Percentiles rank a stretch among this genome's conserved stretches.
Conservation (phyloP, 2,888 invertebrate species). For the Perithous albicinctus region DNA sequence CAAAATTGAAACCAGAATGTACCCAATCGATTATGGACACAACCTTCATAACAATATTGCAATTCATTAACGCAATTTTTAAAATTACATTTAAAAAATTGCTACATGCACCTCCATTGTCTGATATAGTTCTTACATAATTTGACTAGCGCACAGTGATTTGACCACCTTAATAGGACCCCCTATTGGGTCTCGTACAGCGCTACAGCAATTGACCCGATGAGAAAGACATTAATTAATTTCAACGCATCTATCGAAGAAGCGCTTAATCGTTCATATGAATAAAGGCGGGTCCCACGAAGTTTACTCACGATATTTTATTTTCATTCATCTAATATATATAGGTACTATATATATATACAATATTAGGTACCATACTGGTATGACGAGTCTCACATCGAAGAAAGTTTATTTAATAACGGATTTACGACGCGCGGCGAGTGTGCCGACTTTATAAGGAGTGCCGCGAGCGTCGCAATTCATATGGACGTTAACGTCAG, state of each 20-base stretch:
- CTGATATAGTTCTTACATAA: background rate
- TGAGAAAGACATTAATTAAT: slow-evolving; percentile 61
- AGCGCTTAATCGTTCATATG: slow-evolving; percentile 58
- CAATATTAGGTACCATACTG: background rate
- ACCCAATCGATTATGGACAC: too few relatives aligned
- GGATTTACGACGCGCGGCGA: slow-evolving; percentile 37
- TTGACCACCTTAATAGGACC: slow-evolving; percentile 4
- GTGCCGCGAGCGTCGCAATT: slow-evolving; percentile 33
- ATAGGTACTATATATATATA: too few relatives aligned
- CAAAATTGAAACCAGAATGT: too few relatives aligned
- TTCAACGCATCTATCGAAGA: slow-evolving; percentile 53
- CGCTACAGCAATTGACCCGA: slow-evolving; percentile 50
- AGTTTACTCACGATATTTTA: slow-evolving; percentile 23
- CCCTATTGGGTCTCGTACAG: slow-evolving; percentile 1
- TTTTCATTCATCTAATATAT: slow-evolving; percentile 14
- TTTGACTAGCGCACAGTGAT: background rate
- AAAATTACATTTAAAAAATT: too few relatives aligned
- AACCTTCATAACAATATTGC: too few relatives aligned
- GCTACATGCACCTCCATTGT: too few relatives aligned
- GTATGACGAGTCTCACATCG: slow-evolving; percentile 16
- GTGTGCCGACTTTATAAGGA: slow-evolving; percentile 31
- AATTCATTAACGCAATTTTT: too few relatives aligned
- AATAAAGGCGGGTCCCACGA: slow-evolving; percentile 52
- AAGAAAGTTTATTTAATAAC: slow-evolving; percentile 59
- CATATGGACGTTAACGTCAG: slow-evolving; percentile 48